Evolutionary conservation across 2,888 invertebrate species (phyloP).

Genomic region (Willowsia nigromaculata): DNA sequence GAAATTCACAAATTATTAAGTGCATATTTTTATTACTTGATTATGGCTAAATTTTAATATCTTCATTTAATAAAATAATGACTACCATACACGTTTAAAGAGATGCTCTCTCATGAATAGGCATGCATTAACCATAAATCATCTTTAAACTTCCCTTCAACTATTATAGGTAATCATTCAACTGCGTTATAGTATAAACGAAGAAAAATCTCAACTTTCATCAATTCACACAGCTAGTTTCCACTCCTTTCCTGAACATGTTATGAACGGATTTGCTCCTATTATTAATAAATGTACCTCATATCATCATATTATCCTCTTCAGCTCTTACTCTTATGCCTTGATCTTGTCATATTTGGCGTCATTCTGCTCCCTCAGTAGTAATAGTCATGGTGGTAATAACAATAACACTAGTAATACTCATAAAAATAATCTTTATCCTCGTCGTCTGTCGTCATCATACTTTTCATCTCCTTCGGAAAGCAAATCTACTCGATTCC

Average conservation of each 20-base stretch:
- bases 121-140: too few relatives aligned
- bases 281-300: background rate
- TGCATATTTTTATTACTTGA: too few relatives aligned
- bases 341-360: background rate
- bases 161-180: too few relatives aligned
- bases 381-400: background rate
- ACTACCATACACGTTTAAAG: too few relatives aligned
- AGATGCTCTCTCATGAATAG: too few relatives aligned
- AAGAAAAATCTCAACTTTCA: too few relatives aligned
- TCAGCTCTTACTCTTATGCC: background rate
- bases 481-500: background rate
- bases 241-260: background rate
- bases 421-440: conserved; percentile 13
- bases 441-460: background rate
- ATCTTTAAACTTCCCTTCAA: too few relatives aligned
- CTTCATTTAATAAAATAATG: too few relatives aligned
- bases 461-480: background rate
- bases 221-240: too few relatives aligned
- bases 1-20: too few relatives aligned
- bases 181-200: too few relatives aligned
- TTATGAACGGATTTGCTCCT: background rate
- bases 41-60: too few relatives aligned
- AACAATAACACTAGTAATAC: conserved; percentile 11
- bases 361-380: conserved; percentile 26
- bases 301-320: background rate